Evolutionary conservation across 2,888 invertebrate genomes (phyloP), one percentile per base, ranked within the genome.

Genomic region (Dolichopus griseipennis): DNA sequence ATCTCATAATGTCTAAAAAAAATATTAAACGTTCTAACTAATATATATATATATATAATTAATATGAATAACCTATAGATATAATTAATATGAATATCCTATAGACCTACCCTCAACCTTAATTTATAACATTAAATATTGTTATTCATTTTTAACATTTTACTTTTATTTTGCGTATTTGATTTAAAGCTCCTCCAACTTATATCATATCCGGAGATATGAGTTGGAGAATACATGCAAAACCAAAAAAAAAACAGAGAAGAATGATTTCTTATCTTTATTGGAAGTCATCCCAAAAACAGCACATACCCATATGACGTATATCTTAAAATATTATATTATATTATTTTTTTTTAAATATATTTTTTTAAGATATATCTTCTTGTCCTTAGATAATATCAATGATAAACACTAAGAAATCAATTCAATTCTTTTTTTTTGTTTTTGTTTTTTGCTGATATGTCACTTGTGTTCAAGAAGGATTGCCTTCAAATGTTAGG

Each of bases 391-490:
- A 27, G 52, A 52, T 52, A 52, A 52, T 52, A 52, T 52, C 6
- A 52, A 52, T 52, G 52, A 52, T 52, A 52, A 52, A 52, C 52
- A 15, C 52, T 52, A 52, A 15, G 52, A 52, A 52, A 52, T 52
- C 52, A 52, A 52, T 52, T 52, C 15, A 52, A 12, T 52, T 27
- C 5, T 27, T 27, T 52, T 52, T n/a, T n/a, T n/a, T n/a, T n/a
- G n/a, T n/a, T n/a, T n/a, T n/a, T n/a, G n/a, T n/a, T n/a, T 52
- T 18, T 2, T 52, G 52, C 52, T 52, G 52, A 52, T 52, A 52
- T 52, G 52, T 52, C 52, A n/a, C 52, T 41, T 52, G 52, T n/a
- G 52, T n/a, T 52, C 52, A 52, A 52, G 52, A 52, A 52, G 15
- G 52, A 52, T 52, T 52, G 52, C 6, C 52, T 52, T 27, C 12